phyloP scores from a whole-genome alignment of 2,113 vertebrate genomes.

The Hyaena hyaena region DNA sequence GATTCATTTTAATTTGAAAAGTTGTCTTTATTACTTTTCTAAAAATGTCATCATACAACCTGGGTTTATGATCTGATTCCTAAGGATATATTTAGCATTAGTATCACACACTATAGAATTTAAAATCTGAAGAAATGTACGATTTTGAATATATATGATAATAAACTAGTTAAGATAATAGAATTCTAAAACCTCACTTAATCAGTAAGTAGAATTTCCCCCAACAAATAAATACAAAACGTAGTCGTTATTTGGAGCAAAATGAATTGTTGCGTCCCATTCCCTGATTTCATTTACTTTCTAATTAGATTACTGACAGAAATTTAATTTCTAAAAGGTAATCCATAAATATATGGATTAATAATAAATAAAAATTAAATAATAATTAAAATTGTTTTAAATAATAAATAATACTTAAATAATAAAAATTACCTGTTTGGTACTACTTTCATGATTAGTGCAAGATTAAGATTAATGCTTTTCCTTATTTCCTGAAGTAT shows the following conservation, averaged over 20 bases:
- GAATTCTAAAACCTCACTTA: slow-evolving; percentile 52
- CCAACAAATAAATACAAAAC: not conserved
- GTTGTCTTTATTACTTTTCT: not conserved
- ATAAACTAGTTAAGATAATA: slow-evolving; percentile 3
- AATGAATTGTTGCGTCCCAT: slow-evolving; percentile 3
- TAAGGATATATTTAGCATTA: not conserved
- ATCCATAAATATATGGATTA: not conserved
- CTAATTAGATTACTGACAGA: not conserved
- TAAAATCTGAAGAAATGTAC: slow-evolving; percentile 23
- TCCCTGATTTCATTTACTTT: slow-evolving; percentile 27
- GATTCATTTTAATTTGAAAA: not conserved
- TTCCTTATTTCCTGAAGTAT: not conserved
- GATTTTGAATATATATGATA: not conserved
- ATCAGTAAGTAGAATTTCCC: not conserved
- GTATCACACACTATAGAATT: not conserved
- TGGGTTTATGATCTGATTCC: not conserved
- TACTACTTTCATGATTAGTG: not conserved
- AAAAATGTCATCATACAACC: slow-evolving; percentile 39
- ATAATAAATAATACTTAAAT: not conserved
- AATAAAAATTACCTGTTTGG: not conserved
- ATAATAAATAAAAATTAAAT: no score
- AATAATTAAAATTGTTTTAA: no score
- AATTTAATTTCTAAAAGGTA: slow-evolving; percentile 46
- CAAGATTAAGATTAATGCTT: not conserved
- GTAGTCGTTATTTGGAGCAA: not conserved